A percentile compares a stretch with the other conserved stretches of the same genome.
phyloP scores from a whole-genome alignment of 2,797 vertebrate genomes.

The Acomys russatus region DNA sequence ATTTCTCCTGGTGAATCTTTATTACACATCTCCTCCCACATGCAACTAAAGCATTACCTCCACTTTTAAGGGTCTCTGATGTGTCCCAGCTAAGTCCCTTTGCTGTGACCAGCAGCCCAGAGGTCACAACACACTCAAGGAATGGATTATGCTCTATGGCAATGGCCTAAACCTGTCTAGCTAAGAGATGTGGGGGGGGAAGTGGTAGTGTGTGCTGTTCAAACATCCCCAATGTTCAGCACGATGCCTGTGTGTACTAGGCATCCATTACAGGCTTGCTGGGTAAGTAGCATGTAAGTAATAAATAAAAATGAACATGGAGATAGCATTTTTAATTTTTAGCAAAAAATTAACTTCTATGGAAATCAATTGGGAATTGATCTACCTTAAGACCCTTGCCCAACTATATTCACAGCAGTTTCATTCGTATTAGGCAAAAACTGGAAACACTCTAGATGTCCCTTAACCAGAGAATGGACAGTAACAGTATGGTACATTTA shows the following conservation, averaged over 20 bases:
- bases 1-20: not conserved
- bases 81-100: not conserved
- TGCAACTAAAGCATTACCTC: not conserved
- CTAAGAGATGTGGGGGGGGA: not conserved
- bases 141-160: not conserved
- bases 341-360: not conserved
- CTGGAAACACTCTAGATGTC: not conserved
- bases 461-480: not conserved
- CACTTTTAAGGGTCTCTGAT: constrained; percentile 25
- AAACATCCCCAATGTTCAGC: not conserved
- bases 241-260: not conserved
- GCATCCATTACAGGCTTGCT: not conserved
- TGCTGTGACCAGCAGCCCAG: not conserved
- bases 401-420: not conserved
- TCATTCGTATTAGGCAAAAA: not conserved
- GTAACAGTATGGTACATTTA: not conserved
- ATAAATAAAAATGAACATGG: not conserved
- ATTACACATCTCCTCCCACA: constrained; percentile 35
- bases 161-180: not conserved
- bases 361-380: not conserved
- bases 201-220: not conserved
- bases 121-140: not conserved
- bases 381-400: not conserved
- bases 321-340: constrained; percentile 43
- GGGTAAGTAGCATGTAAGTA: not conserved